These are phyloP conservation scores for Fragum fragum DNA, from an alignment of 2,888 invertebrate species.

Conservation along the genomic window DNA sequence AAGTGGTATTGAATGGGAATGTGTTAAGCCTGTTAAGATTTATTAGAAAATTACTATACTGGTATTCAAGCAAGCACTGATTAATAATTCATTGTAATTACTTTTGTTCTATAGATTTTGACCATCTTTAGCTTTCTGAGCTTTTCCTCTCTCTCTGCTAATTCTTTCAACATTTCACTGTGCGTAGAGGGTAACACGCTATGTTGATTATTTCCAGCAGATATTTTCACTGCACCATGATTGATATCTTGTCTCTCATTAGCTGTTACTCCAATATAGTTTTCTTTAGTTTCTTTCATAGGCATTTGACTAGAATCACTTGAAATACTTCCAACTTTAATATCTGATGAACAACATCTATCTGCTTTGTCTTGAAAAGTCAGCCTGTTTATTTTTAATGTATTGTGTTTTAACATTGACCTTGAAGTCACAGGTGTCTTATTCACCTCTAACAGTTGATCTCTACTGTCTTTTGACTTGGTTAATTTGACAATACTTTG, in stretches of 20 bases:
- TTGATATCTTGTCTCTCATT: no score
- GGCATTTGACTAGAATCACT: background rate
- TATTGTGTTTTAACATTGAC: slow-evolving; percentile 31
- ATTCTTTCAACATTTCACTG: slow-evolving; percentile 36
- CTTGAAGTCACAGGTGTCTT: slow-evolving; percentile 45
- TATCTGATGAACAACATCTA: background rate
- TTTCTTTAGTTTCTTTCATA: background rate
- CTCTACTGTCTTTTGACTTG: background rate
- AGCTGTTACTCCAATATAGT: background rate
- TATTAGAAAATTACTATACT: background rate
- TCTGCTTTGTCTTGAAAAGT: slow-evolving; percentile 4
- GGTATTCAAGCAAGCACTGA: background rate
- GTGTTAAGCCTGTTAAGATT: background rate
- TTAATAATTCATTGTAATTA: slow-evolving; percentile 41
- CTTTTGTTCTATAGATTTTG: slow-evolving; percentile 80
- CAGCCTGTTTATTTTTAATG: background rate
- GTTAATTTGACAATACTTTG: no score
- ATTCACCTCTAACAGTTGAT: background rate
- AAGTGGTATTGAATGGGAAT: no score
- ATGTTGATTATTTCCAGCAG: no score
- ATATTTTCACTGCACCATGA: no score
- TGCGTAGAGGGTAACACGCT: background rate
- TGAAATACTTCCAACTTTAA: background rate
- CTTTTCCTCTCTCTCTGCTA: slow-evolving; percentile 68
- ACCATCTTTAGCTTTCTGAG: slow-evolving; percentile 80